Evolutionary conservation across 2,888 invertebrate genomes (phyloP).

Genomic region (Baccha elongata): DNA sequence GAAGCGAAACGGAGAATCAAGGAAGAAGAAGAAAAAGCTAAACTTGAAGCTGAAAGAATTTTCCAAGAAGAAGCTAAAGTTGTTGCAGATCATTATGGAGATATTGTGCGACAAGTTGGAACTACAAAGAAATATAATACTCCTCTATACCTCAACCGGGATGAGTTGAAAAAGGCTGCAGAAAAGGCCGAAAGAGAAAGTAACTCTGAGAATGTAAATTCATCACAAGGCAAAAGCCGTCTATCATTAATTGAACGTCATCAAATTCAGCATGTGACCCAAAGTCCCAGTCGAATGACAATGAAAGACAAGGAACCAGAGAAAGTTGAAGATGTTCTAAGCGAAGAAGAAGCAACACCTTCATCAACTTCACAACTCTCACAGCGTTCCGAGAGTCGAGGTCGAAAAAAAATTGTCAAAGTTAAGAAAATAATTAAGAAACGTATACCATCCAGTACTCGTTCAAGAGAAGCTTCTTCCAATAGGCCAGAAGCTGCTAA

Average conservation of each 20-base stretch:
- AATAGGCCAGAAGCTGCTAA: constrained; percentile 74
- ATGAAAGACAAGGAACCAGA: constrained; percentile 51
- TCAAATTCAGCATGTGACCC: constrained; percentile 79
- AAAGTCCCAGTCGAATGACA: constrained; percentile 76
- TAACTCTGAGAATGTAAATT: constrained; percentile 64
- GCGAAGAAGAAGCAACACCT: constrained; percentile 70
- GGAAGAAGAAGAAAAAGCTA: constrained; percentile 78
- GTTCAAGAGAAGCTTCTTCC: constrained; percentile 79
- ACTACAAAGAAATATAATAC: constrained; percentile 82
- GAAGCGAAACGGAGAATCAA: constrained; percentile 79
- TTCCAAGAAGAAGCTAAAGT: constrained; percentile 86
- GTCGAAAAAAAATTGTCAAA: constrained; percentile 79
- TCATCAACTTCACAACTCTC: constrained; percentile 68
- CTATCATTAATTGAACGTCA: constrained; percentile 80
- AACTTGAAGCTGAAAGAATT: constrained; percentile 78
- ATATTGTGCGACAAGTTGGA: constrained; percentile 89
- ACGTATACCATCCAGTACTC: constrained; percentile 79
- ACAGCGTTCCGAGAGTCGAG: constrained; percentile 79
- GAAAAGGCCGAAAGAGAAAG: constrained; percentile 82
- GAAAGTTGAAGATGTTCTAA: constrained; percentile 74
- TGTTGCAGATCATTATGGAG: constrained; percentile 91
- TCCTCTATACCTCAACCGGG: constrained; percentile 85
- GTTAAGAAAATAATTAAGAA: constrained; percentile 80
- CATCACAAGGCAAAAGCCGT: constrained; percentile 76
- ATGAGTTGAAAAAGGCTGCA: constrained; percentile 85